Conservation (phyloP, 2,888 invertebrate genomes). For the Chloroclysta siterata region DNA sequence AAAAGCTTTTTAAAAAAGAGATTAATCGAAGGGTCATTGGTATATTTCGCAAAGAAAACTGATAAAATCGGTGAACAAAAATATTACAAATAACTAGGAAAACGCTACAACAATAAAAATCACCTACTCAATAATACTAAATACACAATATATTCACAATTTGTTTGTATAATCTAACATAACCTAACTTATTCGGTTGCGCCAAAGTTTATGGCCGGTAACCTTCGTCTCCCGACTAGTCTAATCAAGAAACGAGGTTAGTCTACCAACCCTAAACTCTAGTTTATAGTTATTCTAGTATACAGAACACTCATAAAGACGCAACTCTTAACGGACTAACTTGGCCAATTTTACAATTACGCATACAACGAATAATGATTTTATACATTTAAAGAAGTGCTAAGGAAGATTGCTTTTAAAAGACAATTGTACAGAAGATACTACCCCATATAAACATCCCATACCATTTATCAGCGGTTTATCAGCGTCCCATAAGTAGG, state of each 20-base stretch:
- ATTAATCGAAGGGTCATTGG: neutral
- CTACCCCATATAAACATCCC: too few species aligned
- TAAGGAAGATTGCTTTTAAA: neutral
- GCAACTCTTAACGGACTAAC: neutral
- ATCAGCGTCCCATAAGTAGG: too few species aligned
- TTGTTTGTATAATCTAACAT: neutral
- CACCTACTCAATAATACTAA: neutral
- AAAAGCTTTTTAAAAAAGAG: conserved; percentile 1
- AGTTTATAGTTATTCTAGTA: neutral
- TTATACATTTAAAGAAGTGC: neutral
- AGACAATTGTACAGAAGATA: too few species aligned
- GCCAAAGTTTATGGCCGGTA: neutral
- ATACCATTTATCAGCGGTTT: too few species aligned
- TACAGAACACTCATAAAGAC: neutral
- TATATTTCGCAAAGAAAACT: neutral
- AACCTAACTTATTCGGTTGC: conserved; percentile 2
- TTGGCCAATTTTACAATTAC: neutral
- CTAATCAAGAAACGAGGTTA: neutral
- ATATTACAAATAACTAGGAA: neutral
- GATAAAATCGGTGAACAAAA: neutral
- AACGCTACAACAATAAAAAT: neutral
- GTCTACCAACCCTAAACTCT: neutral
- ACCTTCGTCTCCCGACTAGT: neutral
- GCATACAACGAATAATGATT: neutral
- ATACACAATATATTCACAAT: conserved; percentile 2